Evolutionary conservation across 1,140 invertebrate species (phyloP).

Genomic region (Neodiprion fabricii): DNA sequence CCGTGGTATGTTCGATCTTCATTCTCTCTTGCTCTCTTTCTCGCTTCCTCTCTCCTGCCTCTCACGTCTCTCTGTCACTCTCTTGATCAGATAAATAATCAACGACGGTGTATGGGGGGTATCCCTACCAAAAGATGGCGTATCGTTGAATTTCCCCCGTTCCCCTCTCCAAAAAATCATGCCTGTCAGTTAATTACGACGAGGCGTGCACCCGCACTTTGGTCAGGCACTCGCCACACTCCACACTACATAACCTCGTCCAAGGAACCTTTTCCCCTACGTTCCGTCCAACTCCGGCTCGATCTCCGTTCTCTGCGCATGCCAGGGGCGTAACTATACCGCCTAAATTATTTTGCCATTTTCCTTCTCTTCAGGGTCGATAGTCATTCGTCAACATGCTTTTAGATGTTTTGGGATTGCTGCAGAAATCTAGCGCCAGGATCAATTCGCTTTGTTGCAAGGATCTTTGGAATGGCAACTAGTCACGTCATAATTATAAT

Average conservation of each 20-base stretch:
- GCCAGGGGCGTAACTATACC: background rate
- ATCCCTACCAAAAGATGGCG: background rate
- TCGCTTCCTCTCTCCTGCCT: background rate
- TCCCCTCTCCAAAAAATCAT: background rate
- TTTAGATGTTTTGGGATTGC: too few species aligned
- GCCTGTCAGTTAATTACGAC: constrained; percentile 4
- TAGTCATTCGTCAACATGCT: too few species aligned
- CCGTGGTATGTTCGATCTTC: background rate
- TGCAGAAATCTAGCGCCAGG: too few species aligned
- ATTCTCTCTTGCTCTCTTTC: background rate
- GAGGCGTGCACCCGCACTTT: background rate
- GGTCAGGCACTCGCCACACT: background rate
- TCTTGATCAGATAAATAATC: background rate
- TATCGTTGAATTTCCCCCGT: background rate
- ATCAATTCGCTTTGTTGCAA: too few species aligned
- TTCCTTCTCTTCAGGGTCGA: too few species aligned
- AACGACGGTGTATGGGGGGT: background rate
- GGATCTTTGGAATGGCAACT: too few species aligned
- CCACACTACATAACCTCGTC: background rate
- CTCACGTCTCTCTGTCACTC: background rate
- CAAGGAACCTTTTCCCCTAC: background rate
- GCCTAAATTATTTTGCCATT: too few species aligned
- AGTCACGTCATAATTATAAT: too few species aligned
- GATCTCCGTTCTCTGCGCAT: background rate
- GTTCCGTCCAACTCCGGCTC: background rate